Evolutionary conservation across 2,797 vertebrate genomes (phyloP), one percentile per base, ranked within the genome.

Genomic region (Onychomys torridus): DNA sequence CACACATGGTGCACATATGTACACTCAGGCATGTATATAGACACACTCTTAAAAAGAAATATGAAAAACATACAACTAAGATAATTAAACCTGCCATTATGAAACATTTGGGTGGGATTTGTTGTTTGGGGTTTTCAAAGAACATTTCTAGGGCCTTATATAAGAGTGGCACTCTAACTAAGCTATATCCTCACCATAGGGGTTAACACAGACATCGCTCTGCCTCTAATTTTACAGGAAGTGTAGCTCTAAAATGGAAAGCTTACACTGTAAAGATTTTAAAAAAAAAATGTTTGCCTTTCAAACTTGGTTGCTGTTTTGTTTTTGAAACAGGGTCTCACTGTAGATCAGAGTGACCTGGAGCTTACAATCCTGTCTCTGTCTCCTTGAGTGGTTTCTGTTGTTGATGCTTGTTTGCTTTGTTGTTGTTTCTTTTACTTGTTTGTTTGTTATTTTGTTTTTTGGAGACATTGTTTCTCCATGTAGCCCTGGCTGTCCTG

Each of bases 211-310:
- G 59, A 37, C 4, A 57, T 13, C n/a, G 2, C 14, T 55, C 12
- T 49, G n/a, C 21, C 43, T 10, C 32, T 4, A 34, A 17, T 69
- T 95, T 89, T 93, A 92, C 4, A 90, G 89, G 96, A 94, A 63
- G 34, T 59, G 10, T 92, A 79, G 73, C 83, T 97, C 19, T 91
- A 46, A 95, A 96, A 81, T 86, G 57, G 43, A 82, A 96, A 92
- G 55, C 90, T 91, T 73, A 73, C 13, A 82, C 49, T 57, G 34
- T 89, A 59, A 91, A 92, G 59, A 85, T 12, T 10, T 91, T 3
- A 52, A 52, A 92, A 14, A 52, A 52, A 92, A 83, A 96, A 85
- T 90, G 32, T 91, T 96, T 94, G 59, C 40, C 67, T 96, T 95
- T 88, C 55, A 93, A 91, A 97, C 86, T 89, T 61, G 90, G 92